Evolutionary conservation across 2,113 vertebrate species (phyloP).

Genomic region (Coryphaenoides rupestris): DNA sequence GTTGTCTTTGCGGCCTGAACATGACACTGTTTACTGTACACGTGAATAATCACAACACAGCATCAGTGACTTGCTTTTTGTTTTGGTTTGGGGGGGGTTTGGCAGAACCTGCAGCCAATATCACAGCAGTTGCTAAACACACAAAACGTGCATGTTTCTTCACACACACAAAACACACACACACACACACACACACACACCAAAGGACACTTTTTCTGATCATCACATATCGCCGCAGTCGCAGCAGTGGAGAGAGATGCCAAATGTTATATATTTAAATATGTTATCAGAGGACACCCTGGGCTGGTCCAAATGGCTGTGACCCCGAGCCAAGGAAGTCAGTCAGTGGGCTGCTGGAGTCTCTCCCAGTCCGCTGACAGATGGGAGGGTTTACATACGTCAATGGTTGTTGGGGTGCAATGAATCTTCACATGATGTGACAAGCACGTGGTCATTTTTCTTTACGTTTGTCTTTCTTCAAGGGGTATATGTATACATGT

Average conservation of each 20-base stretch:
- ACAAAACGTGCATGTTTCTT: no score
- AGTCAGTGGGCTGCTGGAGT: constrained; percentile 22
- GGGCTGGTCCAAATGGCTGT: constrained; percentile 32
- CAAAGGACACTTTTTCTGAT: no score
- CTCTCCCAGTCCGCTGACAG: constrained; percentile 33
- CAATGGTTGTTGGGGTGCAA: no score
- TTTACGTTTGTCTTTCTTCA: no score
- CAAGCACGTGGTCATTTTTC: no score
- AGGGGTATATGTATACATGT: no score
- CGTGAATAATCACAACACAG: constrained; percentile 22
- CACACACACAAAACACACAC: no score
- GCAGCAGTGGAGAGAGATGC: constrained; percentile 26
- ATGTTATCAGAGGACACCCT: constrained; percentile 26
- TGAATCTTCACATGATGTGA: no score
- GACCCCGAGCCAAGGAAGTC: constrained; percentile 49
- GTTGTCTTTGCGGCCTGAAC: constrained; percentile 9
- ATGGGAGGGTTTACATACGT: constrained; percentile 37
- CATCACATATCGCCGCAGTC: constrained; percentile 40
- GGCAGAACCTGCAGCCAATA: not conserved
- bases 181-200: not conserved
- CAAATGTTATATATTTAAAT: constrained; percentile 13
- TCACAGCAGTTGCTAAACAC: no score
- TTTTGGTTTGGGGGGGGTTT: not conserved
- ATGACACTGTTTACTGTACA: constrained; percentile 20
- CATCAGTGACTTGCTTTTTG: not conserved